phyloP scores from a whole-genome alignment of 2,797 vertebrate genomes.

The Octomys mimax region DNA sequence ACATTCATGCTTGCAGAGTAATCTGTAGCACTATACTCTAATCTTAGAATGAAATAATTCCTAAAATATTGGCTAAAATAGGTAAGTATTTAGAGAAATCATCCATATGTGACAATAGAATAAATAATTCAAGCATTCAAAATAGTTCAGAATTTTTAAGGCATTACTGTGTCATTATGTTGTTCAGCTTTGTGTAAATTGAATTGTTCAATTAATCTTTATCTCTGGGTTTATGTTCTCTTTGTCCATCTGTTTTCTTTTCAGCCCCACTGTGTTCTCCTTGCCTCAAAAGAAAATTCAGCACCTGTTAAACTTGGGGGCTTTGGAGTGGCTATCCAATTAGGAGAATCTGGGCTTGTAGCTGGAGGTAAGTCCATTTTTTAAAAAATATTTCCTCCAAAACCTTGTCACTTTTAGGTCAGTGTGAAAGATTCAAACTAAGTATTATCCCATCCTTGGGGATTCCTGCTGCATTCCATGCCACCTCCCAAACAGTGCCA shows the following conservation, averaged over 20 bases:
- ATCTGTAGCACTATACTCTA: constrained; percentile 40
- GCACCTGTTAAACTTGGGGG: constrained; percentile 98
- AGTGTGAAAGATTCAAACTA: constrained; percentile 63
- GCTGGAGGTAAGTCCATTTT: constrained; percentile 95
- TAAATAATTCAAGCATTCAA: constrained; percentile 61
- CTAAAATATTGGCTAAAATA: constrained; percentile 25
- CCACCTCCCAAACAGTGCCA: neutral
- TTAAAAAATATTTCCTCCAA: constrained; percentile 69
- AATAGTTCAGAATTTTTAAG: constrained; percentile 50
- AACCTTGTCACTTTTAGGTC: constrained; percentile 49
- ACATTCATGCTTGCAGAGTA: constrained; percentile 35
- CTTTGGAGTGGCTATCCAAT: constrained; percentile 98
- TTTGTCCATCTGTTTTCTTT: constrained; percentile 80
- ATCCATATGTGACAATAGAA: constrained; percentile 36
- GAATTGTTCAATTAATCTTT: constrained; percentile 74
- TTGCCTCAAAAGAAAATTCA: constrained; percentile 99
- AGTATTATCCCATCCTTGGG: constrained; percentile 51
- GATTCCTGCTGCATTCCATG: constrained; percentile 30
- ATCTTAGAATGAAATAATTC: constrained; percentile 64
- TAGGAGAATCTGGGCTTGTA: constrained; percentile 98
- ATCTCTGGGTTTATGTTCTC: constrained; percentile 60
- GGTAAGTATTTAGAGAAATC: constrained; percentile 69
- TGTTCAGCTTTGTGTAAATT: constrained; percentile 53
- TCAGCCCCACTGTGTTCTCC: constrained; percentile 98
- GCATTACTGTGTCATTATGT: constrained; percentile 1